phyloP scores from a whole-genome alignment of 2,797 vertebrate genomes.

The Microhierax caerulescens region DNA sequence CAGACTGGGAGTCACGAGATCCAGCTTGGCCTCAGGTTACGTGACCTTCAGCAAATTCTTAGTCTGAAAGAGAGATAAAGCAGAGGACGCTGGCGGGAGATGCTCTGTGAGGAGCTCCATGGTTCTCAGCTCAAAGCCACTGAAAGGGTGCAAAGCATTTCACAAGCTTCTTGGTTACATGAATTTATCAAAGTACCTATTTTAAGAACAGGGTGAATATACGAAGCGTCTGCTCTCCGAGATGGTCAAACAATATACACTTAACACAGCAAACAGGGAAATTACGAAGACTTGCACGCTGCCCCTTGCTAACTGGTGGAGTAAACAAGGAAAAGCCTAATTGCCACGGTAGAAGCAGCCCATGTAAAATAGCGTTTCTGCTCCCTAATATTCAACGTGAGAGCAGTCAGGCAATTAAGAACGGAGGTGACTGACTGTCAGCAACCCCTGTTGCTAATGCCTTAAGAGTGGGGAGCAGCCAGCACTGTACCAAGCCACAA shows the following conservation, averaged over 20 bases:
- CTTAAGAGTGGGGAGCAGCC: background rate
- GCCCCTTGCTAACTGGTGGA: background rate
- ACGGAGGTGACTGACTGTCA: background rate
- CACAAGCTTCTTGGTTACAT: background rate
- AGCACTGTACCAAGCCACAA: background rate
- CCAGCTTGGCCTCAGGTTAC: background rate
- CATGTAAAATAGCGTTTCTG: background rate
- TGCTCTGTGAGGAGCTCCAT: background rate
- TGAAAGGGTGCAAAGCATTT: background rate
- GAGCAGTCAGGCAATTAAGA: background rate
- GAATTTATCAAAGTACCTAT: background rate
- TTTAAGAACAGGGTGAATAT: background rate
- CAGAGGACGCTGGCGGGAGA: background rate
- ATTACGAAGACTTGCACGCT: fast-evolving
- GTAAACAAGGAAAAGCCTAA: background rate
- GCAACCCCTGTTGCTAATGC: background rate
- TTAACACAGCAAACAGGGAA: background rate
- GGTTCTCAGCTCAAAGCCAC: background rate
- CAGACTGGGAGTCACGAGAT: background rate
- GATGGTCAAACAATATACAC: fast-evolving
- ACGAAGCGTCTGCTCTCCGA: background rate
- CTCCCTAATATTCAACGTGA: background rate
- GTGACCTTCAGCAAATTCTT: constrained; percentile 23
- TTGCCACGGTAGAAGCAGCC: background rate
- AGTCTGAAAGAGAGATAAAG: constrained; percentile 26